Percentiles rank a stretch among this genome's conserved stretches.
phyloP scores from a whole-genome alignment of 2,797 vertebrate species.

The Cossypha niveicapilla region DNA sequence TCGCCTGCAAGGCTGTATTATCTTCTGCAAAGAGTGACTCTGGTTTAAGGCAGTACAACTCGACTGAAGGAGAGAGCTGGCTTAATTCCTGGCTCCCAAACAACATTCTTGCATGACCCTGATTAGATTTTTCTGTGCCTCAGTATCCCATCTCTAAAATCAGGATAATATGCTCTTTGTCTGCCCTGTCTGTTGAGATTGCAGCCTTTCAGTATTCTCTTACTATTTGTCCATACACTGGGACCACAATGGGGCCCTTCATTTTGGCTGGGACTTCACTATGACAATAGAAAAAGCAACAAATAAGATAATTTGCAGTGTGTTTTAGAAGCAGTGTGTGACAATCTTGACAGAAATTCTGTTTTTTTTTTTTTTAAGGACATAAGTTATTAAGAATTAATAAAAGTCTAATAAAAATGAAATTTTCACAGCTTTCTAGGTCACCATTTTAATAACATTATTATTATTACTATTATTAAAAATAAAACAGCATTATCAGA shows the following conservation, averaged over 20 bases:
- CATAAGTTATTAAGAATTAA: not conserved
- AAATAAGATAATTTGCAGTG: not conserved
- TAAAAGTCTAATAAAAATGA: not conserved
- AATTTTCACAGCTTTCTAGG: not conserved
- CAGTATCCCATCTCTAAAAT: slow-evolving; percentile 61
- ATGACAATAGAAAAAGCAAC: not conserved
- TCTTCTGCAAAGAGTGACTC: not conserved
- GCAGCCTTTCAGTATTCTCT: slow-evolving; percentile 40
- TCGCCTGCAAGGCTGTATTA: not conserved
- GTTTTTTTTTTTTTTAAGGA: not conserved
- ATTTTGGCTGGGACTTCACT: not conserved
- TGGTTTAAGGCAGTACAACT: slow-evolving; percentile 10
- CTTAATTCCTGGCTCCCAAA: slow-evolving; percentile 16
- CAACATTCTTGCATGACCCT: slow-evolving; percentile 29
- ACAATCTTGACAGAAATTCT: not conserved
- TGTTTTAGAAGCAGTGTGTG: not conserved
- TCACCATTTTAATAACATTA: not conserved
- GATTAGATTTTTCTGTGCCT: slow-evolving; percentile 57
- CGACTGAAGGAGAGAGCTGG: not conserved
- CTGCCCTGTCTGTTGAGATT: slow-evolving; percentile 40
- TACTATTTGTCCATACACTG: slow-evolving; percentile 38
- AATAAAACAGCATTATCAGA: not conserved
- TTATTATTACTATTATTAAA: not conserved
- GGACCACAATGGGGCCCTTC: slow-evolving; percentile 33
- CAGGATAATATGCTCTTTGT: slow-evolving; percentile 56